Conservation (phyloP, 2,113 vertebrate genomes). For the Macrotus californicus region DNA sequence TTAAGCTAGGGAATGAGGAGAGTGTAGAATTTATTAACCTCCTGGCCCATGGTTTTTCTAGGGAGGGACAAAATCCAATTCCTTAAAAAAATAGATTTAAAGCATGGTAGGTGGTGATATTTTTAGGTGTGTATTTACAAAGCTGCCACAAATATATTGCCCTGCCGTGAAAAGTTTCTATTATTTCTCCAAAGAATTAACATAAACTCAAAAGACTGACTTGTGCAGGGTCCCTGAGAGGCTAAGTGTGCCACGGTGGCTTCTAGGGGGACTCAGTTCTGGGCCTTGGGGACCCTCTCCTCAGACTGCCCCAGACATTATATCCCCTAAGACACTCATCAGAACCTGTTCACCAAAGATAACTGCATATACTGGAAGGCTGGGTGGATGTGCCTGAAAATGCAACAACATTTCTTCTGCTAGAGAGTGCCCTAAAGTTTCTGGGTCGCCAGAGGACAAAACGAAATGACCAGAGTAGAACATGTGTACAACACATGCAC, state of each 20-base stretch:
- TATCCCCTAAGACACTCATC: neutral
- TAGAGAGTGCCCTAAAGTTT: neutral
- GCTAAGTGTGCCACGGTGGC: too few species aligned
- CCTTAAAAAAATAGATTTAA: neutral
- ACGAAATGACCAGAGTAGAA: neutral
- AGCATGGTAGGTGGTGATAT: neutral
- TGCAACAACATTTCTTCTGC: neutral
- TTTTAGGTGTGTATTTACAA: slow-evolving; percentile 8
- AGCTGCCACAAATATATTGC: neutral
- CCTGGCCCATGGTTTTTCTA: neutral
- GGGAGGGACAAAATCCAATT: neutral
- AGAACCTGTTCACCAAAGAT: neutral
- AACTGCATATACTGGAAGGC: neutral
- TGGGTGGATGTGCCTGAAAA: neutral
- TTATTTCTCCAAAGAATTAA: neutral
- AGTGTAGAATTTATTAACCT: slow-evolving; percentile 3
- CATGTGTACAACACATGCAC: neutral
- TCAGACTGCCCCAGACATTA: neutral
- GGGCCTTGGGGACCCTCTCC: neutral
- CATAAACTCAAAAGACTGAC: neutral
- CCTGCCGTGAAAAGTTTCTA: neutral
- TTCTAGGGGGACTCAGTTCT: neutral
- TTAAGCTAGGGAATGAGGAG: neutral
- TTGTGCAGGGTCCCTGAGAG: too few species aligned
- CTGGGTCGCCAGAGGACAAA: neutral